phyloP scores from a whole-genome alignment of 2,888 invertebrate species.

The Athrips mouffetella region DNA sequence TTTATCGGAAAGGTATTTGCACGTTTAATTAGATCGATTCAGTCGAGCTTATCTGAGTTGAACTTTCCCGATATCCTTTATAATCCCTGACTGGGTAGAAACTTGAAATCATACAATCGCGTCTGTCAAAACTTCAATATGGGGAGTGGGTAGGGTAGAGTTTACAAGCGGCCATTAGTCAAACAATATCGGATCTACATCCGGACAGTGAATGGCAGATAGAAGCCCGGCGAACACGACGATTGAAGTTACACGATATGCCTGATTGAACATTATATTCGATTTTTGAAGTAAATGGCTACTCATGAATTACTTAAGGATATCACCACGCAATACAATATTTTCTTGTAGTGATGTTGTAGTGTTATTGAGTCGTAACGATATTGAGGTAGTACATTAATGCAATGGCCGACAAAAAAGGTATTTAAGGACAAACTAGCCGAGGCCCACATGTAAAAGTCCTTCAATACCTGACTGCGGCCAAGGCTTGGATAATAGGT shows the following conservation, averaged over 20 bases:
- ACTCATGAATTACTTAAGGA: background rate
- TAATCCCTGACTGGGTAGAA: constrained; percentile 31
- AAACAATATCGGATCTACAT: constrained; percentile 53
- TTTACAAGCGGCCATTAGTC: constrained; percentile 52
- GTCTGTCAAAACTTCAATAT: constrained; percentile 50
- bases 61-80: constrained; percentile 34
- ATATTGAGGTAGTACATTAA: too few relatives aligned
- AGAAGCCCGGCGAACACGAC: constrained; percentile 25
- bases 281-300: background rate
- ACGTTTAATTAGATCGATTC: background rate
- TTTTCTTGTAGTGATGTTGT: too few relatives aligned
- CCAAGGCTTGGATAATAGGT: too few relatives aligned
- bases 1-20: background rate
- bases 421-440: too few relatives aligned
- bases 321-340: too few relatives aligned
- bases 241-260: constrained; percentile 14
- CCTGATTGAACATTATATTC: constrained; percentile 28
- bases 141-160: constrained; percentile 39
- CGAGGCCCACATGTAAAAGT: too few relatives aligned
- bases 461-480: too few relatives aligned
- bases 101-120: constrained; percentile 41
- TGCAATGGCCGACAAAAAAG: too few relatives aligned
- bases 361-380: too few relatives aligned
- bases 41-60: background rate
- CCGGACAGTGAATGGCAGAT: constrained; percentile 38